These are phyloP conservation scores for Lota lota DNA, from an alignment of 2,113 vertebrate genomes.

Conservation along the genomic window DNA sequence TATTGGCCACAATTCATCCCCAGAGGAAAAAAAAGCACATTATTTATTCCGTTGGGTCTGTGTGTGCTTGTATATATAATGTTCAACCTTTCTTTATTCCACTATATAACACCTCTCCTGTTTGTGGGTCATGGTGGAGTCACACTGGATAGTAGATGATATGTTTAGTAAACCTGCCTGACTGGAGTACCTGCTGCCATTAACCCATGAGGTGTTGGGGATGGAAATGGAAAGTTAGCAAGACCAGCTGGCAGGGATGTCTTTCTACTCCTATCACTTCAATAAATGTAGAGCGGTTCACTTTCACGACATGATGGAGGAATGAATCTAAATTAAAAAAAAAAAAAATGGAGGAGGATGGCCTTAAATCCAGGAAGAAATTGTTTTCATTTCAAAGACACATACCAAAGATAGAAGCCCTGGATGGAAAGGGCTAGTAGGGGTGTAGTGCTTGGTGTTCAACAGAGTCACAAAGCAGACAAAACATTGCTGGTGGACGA, in stretches of 20 bases:
- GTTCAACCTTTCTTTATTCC: too few species aligned
- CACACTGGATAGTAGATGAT: not conserved
- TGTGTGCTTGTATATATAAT: too few species aligned
- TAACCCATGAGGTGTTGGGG: not conserved
- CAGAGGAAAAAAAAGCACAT: too few species aligned
- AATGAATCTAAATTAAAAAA: too few species aligned
- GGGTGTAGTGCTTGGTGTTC: slow-evolving; percentile 21
- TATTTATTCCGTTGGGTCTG: too few species aligned
- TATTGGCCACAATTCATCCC: too few species aligned
- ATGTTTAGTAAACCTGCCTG: slow-evolving; percentile 25
- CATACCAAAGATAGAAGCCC: slow-evolving; percentile 22
- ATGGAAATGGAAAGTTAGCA: not conserved
- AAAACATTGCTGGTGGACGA: not conserved
- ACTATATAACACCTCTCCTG: not conserved
- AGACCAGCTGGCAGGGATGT: too few species aligned
- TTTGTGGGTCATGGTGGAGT: slow-evolving; percentile 11
- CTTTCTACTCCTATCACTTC: too few species aligned
- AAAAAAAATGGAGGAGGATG: not conserved
- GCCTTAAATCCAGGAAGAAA: not conserved
- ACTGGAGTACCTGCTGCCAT: slow-evolving; percentile 16
- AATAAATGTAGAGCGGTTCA: too few species aligned
- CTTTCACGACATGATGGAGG: too few species aligned
- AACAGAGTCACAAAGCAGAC: slow-evolving; percentile 48
- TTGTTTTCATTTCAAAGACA: not conserved
- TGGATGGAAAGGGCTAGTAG: not conserved